Percentiles rank a stretch among this genome's conserved stretches.
Evolutionary conservation across 2,888 invertebrate genomes (phyloP).

Genomic region (Eupithecia dodoneata): DNA sequence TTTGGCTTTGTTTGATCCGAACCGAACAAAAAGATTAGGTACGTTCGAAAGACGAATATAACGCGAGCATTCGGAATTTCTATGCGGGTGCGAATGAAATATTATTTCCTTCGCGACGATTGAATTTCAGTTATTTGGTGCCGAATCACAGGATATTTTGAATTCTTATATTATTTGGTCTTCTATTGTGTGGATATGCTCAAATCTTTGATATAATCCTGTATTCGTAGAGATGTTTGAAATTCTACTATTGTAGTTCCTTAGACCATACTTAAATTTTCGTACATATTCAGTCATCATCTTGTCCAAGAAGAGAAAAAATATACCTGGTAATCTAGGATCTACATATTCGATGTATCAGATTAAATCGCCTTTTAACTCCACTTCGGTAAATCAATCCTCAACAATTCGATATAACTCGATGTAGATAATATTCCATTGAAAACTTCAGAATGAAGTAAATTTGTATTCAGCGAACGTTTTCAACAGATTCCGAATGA

Average conservation of each 20-base stretch:
- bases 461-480: conserved; percentile 1
- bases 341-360: background rate
- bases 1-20: background rate
- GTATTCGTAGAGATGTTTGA: background rate
- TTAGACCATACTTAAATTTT: background rate
- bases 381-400: background rate
- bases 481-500: conserved; percentile 29
- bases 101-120: conserved; percentile 30
- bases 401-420: background rate
- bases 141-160: conserved; percentile 25
- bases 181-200: conserved; percentile 3
- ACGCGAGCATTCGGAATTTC: conserved; percentile 24
- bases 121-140: conserved; percentile 31
- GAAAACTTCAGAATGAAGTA: conserved; percentile 4
- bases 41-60: conserved; percentile 13
- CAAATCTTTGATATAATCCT: conserved; percentile 4
- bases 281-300: background rate
- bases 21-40: background rate
- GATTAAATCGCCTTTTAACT: background rate
- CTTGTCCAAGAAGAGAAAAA: background rate
- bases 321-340: background rate
- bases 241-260: background rate
- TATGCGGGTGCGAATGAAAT: conserved; percentile 30
- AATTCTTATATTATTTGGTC: conserved; percentile 15
- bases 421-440: background rate